phyloP scores from a whole-genome alignment of 2,888 invertebrate species.

The Deilephila elpenor region DNA sequence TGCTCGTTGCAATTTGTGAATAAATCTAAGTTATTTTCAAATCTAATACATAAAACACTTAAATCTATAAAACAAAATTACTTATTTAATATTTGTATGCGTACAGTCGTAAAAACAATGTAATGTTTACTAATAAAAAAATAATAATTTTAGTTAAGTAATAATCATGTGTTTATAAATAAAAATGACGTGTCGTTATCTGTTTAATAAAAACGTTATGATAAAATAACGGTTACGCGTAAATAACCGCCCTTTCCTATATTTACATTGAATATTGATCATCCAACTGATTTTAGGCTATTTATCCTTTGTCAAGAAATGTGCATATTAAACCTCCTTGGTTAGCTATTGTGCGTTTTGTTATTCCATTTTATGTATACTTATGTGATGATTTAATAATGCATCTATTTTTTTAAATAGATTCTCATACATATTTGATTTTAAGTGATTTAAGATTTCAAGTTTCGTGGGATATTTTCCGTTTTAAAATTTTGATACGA shows the following conservation, averaged over 20 bases:
- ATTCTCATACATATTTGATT: background rate
- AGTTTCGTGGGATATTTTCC: background rate
- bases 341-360: conserved; percentile 9
- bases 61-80: too few species aligned
- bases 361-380: conserved; percentile 10
- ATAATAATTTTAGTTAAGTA: too few species aligned
- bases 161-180: background rate
- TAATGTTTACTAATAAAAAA: too few species aligned
- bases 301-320: conserved; percentile 29
- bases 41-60: too few species aligned
- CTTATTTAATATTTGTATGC: too few species aligned
- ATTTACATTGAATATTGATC: conserved; percentile 30
- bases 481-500: too few species aligned
- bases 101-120: too few species aligned
- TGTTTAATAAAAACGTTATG: conserved; percentile 11
- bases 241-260: conserved; percentile 7
- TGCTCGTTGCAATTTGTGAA: too few species aligned
- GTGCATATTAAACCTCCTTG: conserved; percentile 23
- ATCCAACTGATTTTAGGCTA: conserved; percentile 28
- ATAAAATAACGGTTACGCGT: conserved; percentile 18
- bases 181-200: background rate
- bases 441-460: background rate
- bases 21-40: too few species aligned
- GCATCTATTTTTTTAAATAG: background rate
- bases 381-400: conserved; percentile 8